phyloP scores from a whole-genome alignment of 1,140 invertebrate species.

The Bombus waltoni region DNA sequence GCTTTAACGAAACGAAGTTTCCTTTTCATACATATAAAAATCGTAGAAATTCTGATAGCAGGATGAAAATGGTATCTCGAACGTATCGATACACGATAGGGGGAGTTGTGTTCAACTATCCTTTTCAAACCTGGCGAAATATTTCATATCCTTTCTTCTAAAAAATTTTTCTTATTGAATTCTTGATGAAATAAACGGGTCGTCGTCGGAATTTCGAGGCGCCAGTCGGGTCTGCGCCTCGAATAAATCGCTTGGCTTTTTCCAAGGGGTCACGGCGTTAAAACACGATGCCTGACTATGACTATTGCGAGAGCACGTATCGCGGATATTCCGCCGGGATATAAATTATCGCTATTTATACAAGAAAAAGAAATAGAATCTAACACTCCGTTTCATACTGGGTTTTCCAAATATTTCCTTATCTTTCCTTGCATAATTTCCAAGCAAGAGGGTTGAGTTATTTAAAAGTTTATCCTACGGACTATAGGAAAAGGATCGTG shows the following conservation, averaged over 20 bases:
- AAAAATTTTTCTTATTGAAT: slow-evolving; percentile 38
- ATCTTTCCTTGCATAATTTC: not conserved
- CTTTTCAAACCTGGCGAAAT: not conserved
- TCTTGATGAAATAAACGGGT: slow-evolving; percentile 4
- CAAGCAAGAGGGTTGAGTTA: not conserved
- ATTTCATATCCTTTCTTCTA: not conserved
- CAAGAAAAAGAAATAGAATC: not conserved
- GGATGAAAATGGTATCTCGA: not conserved
- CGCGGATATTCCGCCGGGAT: not conserved
- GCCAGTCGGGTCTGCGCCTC: not conserved
- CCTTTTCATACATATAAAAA: not conserved
- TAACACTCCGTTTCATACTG: too few relatives aligned
- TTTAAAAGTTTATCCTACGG: not conserved
- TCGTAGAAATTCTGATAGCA: not conserved
- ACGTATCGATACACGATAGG: not conserved
- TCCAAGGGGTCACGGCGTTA: not conserved
- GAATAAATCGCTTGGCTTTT: slow-evolving; percentile 33
- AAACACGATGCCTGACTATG: not conserved
- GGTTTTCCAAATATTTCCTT: slow-evolving; percentile 10
- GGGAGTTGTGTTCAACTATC: not conserved
- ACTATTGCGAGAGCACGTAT: not conserved
- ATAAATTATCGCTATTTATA: slow-evolving; percentile 5
- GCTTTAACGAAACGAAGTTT: not conserved
- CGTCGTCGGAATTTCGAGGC: slow-evolving; percentile 39
- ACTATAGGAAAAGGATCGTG: not conserved